Evolutionary conservation across 2,888 invertebrate species (phyloP).

Genomic region (Drosophila fulvimacula): DNA sequence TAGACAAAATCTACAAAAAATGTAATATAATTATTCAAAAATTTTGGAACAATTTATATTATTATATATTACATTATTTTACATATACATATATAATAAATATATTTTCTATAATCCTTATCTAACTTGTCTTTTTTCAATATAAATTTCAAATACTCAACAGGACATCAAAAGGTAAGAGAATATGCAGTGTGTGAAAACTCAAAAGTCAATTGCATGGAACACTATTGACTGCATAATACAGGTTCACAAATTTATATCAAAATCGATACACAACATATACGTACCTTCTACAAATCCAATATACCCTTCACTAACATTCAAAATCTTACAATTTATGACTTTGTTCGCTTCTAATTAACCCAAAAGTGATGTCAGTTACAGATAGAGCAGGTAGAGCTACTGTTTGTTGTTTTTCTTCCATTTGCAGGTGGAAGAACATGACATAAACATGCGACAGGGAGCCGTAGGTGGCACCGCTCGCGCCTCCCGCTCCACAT

Average conservation of each 20-base stretch:
- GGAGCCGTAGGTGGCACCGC: slow-evolving; percentile 65
- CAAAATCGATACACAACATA: background rate
- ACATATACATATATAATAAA: background rate
- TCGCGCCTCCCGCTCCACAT: slow-evolving; percentile 56
- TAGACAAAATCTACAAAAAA: too few relatives aligned
- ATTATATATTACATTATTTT: too few relatives aligned
- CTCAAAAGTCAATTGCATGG: too few relatives aligned
- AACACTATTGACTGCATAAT: background rate
- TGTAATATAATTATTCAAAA: too few relatives aligned
- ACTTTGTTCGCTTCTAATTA: slow-evolving; percentile 68
- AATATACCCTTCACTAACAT: background rate
- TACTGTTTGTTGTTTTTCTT: slow-evolving; percentile 31
- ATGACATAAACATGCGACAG: slow-evolving; percentile 47
- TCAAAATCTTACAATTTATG: slow-evolving; percentile 41
- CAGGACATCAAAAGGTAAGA: background rate
- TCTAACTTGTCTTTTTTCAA: background rate
- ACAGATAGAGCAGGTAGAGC: slow-evolving; percentile 49
- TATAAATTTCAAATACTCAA: background rate
- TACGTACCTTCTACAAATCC: too few relatives aligned
- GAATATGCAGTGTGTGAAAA: background rate
- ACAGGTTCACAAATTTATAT: background rate
- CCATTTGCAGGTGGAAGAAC: slow-evolving; percentile 35
- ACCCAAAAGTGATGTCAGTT: slow-evolving; percentile 59
- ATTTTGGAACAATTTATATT: too few relatives aligned
- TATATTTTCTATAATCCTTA: background rate